Evolutionary conservation across 2,113 vertebrate genomes (phyloP).

Genomic region (Larimichthys crocea): DNA sequence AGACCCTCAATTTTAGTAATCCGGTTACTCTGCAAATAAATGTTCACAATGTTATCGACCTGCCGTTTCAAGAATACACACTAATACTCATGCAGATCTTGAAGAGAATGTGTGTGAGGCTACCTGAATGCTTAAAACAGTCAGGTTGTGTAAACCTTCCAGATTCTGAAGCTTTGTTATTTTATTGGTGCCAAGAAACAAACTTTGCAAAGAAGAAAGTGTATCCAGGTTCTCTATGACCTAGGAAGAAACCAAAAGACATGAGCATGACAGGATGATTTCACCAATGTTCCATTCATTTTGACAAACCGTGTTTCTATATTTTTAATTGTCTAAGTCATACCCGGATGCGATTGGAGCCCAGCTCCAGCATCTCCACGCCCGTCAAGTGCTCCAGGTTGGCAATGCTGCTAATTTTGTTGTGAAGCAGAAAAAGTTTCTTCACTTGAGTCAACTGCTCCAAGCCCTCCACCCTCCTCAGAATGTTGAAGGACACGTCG

Average conservation of each 20-base stretch:
- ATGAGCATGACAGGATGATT: not conserved
- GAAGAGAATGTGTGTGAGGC: not conserved
- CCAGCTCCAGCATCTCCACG: constrained; percentile 95
- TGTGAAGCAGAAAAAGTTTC: constrained; percentile 98
- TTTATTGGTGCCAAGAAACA: constrained; percentile 99
- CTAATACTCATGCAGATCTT: not conserved
- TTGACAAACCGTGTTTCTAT: not conserved
- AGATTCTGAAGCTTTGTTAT: constrained; percentile 97
- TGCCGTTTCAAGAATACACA: not conserved
- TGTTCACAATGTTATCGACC: not conserved
- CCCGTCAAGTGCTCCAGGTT: constrained; percentile 88
- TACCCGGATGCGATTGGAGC: constrained; percentile 98
- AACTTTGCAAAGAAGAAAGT: constrained; percentile 89
- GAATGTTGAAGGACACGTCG: constrained; percentile 96
- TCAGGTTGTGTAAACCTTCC: constrained; percentile 91
- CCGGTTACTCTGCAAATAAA: constrained; percentile 91
- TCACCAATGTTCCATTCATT: not conserved
- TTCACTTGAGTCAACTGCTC: constrained; percentile 89
- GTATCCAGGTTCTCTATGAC: constrained; percentile 94
- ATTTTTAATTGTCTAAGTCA: constrained; percentile 41
- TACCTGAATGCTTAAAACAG: constrained; percentile 98
- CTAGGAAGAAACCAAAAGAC: constrained; percentile 76
- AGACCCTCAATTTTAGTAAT: constrained; percentile 98
- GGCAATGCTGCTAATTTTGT: constrained; percentile 93
- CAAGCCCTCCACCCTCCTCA: constrained; percentile 93